A percentile compares a stretch with the other conserved stretches of the same genome.
Evolutionary conservation across 2,797 vertebrate genomes (phyloP).

Genomic region (Chelonia mydas): DNA sequence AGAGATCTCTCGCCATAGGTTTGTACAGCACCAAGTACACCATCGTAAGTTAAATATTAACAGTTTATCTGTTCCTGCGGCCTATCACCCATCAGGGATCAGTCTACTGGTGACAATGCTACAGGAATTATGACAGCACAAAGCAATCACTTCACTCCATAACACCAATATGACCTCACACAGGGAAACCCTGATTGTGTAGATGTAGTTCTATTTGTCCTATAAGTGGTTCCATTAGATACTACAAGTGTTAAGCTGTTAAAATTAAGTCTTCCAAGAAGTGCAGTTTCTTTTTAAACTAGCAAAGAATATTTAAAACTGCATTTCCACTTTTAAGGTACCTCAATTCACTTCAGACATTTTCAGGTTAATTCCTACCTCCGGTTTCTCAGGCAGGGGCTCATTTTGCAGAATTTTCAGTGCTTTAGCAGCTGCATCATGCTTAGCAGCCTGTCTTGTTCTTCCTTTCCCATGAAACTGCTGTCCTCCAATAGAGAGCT

Average conservation of each 20-base stretch:
- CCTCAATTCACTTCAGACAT: constrained; percentile 25
- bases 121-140: constrained; percentile 47
- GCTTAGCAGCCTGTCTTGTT: constrained; percentile 94
- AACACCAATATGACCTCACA: constrained; percentile 19
- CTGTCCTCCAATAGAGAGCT: constrained; percentile 96
- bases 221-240: background rate
- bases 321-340: background rate
- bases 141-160: no score
- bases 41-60: constrained; percentile 44
- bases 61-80: constrained; percentile 46
- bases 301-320: background rate
- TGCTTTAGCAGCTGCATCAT: constrained; percentile 94
- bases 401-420: constrained; percentile 95
- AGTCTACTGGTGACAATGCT: constrained; percentile 39
- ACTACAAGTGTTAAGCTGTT: background rate
- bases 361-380: constrained; percentile 76
- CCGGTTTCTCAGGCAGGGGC: constrained; percentile 90
- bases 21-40: background rate
- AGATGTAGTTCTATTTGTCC: background rate
- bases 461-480: constrained; percentile 97
- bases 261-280: background rate
- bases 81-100: constrained; percentile 43
- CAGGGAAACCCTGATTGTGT: background rate
- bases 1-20: background rate
- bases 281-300: background rate